These are phyloP conservation scores for Desoria tigrina DNA, from an alignment of 2,888 invertebrate genomes.

Conservation along the genomic window DNA sequence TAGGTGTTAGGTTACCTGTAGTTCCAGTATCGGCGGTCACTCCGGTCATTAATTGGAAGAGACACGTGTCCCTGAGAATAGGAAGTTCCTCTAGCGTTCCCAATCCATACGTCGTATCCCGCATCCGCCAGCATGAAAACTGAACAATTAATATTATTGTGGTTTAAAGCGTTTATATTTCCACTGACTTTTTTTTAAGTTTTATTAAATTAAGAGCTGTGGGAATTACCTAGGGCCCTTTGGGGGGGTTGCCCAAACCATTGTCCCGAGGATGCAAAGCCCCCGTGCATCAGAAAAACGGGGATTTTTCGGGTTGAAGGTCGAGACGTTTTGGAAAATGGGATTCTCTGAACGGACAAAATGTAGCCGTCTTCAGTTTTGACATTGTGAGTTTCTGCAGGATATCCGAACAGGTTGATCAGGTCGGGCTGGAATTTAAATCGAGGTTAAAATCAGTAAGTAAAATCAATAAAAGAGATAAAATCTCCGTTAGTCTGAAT, in stretches of 20 bases:
- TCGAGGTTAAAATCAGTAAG: not conserved
- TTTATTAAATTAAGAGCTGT: too few relatives aligned
- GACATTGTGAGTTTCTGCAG: not conserved
- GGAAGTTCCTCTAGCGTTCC: not conserved
- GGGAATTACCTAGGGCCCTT: not conserved
- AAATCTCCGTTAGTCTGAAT: too few relatives aligned
- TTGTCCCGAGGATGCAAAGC: not conserved
- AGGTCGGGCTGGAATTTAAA: constrained; percentile 1
- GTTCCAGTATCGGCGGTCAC: not conserved
- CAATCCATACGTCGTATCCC: too few relatives aligned
- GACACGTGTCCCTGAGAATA: not conserved
- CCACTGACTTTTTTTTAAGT: too few relatives aligned
- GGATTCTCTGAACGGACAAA: not conserved
- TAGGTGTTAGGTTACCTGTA: too few relatives aligned
- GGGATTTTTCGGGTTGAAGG: constrained; percentile 2
- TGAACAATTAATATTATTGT: too few relatives aligned
- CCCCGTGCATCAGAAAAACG: not conserved
- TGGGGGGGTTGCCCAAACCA: not conserved
- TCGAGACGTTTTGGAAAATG: not conserved
- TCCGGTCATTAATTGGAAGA: not conserved
- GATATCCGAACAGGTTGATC: not conserved
- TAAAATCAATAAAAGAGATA: too few relatives aligned
- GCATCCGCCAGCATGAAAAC: too few relatives aligned
- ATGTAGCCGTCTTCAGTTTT: not conserved
- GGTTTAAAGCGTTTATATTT: too few relatives aligned